Base-by-base conservation (phyloP, 1,140 invertebrate species). In the Goniozus legneri region DNA sequence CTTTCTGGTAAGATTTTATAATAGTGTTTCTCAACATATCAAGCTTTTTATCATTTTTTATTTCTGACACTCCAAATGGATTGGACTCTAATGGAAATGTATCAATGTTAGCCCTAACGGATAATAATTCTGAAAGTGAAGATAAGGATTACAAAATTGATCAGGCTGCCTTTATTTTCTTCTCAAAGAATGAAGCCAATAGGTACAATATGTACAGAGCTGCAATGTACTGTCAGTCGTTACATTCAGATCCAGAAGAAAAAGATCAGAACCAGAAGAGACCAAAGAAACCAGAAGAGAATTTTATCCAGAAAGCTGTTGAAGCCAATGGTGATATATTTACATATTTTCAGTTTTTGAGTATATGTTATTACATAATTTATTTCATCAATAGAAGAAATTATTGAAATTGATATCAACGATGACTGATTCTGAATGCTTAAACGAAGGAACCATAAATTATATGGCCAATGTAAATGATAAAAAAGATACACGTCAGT, bases 171-270 rank as follows among this genome's bases (percentile, higher is more conserved):
- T 73, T 89, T 50, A 75, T 82, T 55, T 86, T 89, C 72, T 79
- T 84, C 10, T 86, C 86, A 8, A 75, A 80, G 39, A 80, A 87
- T 64, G 76, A 75, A 37, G 72, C 69, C 44, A 72, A 72, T 48
- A 75, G 88, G 55, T 77, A 83, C 40, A 61, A 69, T 15, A 83
- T 88, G 76, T 89, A 83, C 67, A 66, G 80, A 56, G 82, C 84
- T n/a, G 81, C 89, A 76, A 81, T 74, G 50, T 69, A 82, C 19
- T 88, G 86, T 60, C 85, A 87, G 68, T 79, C 80, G 20, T 69
- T 86, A 19, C 81, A 86, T 74, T 84, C 84, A 19, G 83, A 84
- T 67, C 76, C 80, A 44, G 69, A 82, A 51, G 79, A 83, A 27
- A 77, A 71, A 49, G 67, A 77, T 55, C 77, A 77, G 22, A 80